Base-by-base conservation (phyloP, 2,113 vertebrate genomes). In the Oncorhynchus keta region DNA sequence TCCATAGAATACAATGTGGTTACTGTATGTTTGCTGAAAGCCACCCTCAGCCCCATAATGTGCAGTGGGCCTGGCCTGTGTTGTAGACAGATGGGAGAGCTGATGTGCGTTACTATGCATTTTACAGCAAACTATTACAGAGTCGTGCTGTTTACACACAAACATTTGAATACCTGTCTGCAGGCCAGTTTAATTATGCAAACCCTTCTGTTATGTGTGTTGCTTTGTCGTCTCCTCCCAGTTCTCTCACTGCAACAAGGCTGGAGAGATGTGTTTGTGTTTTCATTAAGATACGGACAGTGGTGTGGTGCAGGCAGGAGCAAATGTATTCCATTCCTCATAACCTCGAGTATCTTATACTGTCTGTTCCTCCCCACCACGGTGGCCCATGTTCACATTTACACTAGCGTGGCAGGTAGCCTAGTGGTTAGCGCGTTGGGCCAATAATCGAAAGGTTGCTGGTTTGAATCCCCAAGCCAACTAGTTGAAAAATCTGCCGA, bases 121-220 rank as follows among this genome's bases (percentile, higher is more conserved):
- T 94, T 94, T 93, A 94, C 93, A 92, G 91, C 92, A 83, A 93
- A 94, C 93, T 93, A 93, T 94, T 94, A 93, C 93, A 94, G 92
- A 92, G 90, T 91, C 91, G 86, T 85, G 88, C 89, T 93, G 92
- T 94, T 94, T 94, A 93, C 91, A 91, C 80, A 91, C 90, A 90
- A 92, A 90, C 93, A 91, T 93, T 93, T 93, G 88, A 94, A 93
- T 94, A 93, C 92, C 94, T 94, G 93, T 94, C 94, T 93, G 89
- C 90, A 87, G 92, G 94, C 94, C 93, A 94, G 94, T 94, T 94
- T 93, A 93, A 94, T 94, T 94, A 94, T 93, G 91, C 90, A 74
- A 79, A 84, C 88, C 92, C 94, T 93, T 94, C 94, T 94, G 94
- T 93, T 93, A 90, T 89, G 91, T 86, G 85, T 86, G 80, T 87